Percentiles rank a stretch among this genome's conserved stretches.
phyloP scores from a whole-genome alignment of 1,140 invertebrate genomes.

The Macrobrachium rosenbergii region DNA sequence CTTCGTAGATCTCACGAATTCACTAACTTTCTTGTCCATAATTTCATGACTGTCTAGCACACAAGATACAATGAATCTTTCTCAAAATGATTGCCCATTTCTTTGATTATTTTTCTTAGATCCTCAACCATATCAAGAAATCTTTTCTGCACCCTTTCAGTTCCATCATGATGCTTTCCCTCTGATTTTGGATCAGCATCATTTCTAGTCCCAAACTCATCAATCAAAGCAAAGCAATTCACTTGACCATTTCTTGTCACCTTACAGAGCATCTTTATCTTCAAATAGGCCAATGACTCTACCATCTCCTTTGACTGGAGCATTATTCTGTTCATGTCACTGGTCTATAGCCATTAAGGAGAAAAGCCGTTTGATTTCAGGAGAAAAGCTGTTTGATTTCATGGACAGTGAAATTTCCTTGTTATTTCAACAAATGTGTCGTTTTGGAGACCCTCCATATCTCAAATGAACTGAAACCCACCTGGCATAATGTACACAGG shows the following conservation, averaged over 20 bases:
- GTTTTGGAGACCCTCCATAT: neutral
- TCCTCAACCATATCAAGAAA: neutral
- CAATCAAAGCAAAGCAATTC: too few species aligned
- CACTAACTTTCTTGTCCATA: too few species aligned
- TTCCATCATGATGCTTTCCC: neutral
- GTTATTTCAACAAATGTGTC: neutral
- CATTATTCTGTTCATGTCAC: too few species aligned
- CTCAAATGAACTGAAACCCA: conserved; percentile 19
- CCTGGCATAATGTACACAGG: conserved; percentile 7
- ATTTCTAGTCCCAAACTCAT: neutral
- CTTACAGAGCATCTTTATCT: too few species aligned
- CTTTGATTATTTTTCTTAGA: conserved; percentile 7
- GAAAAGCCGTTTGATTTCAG: neutral
- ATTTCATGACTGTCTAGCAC: too few species aligned
- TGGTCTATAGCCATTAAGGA: conserved; percentile 27
- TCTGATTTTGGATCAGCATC: conserved; percentile 3
- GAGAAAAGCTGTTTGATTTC: too few species aligned
- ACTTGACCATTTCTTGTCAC: too few species aligned
- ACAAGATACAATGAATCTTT: neutral
- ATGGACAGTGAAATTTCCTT: conserved; percentile 24
- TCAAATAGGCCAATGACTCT: too few species aligned
- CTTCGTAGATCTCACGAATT: too few species aligned
- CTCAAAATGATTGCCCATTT: conserved; percentile 1
- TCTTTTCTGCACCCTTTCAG: neutral
- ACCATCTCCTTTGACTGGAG: too few species aligned